Percentiles rank a stretch among this genome's conserved stretches.
phyloP scores from a whole-genome alignment of 2,888 invertebrate species.

The Synergus laeviventris region DNA sequence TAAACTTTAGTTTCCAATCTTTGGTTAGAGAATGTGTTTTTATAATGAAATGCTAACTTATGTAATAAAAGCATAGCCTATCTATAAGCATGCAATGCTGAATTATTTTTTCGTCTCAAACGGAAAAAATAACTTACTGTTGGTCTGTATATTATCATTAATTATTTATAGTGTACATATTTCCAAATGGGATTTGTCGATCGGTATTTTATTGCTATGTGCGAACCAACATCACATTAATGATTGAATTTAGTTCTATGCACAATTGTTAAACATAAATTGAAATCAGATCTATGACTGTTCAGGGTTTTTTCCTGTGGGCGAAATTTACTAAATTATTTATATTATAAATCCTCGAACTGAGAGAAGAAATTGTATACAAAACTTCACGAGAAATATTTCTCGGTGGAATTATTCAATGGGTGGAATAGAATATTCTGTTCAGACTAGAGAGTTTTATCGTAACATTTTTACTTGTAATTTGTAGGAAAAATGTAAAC shows the following conservation, averaged over 20 bases:
- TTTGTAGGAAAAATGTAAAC: neutral
- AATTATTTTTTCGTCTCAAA: constrained; percentile 11
- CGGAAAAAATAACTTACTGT: neutral
- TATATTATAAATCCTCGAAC: constrained; percentile 1
- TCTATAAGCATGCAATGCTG: constrained; percentile 29
- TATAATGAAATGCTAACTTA: constrained; percentile 36
- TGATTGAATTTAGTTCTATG: neutral
- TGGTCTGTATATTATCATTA: constrained; percentile 47
- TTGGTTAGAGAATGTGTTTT: constrained; percentile 10
- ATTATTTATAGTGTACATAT: constrained; percentile 56
- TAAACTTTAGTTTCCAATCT: neutral
- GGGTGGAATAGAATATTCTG: neutral
- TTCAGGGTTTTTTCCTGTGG: neutral
- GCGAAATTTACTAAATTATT: constrained; percentile 22
- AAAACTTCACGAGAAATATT: neutral
- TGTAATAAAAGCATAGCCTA: constrained; percentile 23
- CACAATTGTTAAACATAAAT: neutral
- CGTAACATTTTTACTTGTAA: neutral
- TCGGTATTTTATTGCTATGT: neutral
- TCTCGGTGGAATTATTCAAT: neutral
- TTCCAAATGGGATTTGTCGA: neutral
- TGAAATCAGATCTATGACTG: neutral
- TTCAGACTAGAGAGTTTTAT: neutral
- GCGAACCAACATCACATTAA: neutral
- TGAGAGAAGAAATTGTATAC: neutral